Percentiles rank a stretch among this genome's conserved stretches.
These are phyloP conservation scores for Xestia c-nigrum DNA, from an alignment of 2,888 invertebrate genomes.

Conservation along the genomic window DNA sequence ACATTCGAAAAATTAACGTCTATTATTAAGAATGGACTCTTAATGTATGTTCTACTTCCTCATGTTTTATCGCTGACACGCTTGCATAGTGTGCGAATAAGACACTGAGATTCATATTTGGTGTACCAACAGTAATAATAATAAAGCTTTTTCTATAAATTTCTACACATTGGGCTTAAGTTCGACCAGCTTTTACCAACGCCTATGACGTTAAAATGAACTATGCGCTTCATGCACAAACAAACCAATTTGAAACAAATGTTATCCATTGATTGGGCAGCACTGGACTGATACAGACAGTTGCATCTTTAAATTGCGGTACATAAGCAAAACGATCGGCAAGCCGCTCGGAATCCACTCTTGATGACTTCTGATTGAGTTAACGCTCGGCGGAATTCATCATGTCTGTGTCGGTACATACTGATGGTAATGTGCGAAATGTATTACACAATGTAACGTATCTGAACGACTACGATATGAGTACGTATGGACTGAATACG, in stretches of 20 bases:
- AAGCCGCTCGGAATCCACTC: slow-evolving; percentile 32
- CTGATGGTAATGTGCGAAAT: slow-evolving; percentile 3
- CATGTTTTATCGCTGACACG: slow-evolving; percentile 1
- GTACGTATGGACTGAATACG: background rate
- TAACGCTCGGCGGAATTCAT: slow-evolving; percentile 29
- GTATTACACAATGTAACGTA: background rate
- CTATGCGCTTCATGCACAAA: background rate
- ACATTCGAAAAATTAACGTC: background rate
- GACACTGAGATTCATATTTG: background rate
- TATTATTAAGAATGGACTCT: slow-evolving; percentile 10
- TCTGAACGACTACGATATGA: background rate
- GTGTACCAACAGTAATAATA: too few species aligned
- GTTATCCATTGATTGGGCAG: slow-evolving; percentile 18
- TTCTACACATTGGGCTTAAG: background rate
- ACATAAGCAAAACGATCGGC: slow-evolving; percentile 30
- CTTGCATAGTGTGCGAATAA: background rate
- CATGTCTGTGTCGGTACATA: background rate
- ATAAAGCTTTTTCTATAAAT: background rate
- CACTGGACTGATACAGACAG: background rate
- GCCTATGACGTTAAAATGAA: background rate
- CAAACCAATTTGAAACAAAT: slow-evolving; percentile 10
- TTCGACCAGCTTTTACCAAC: background rate
- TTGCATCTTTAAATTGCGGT: slow-evolving; percentile 34
- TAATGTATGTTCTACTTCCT: background rate
- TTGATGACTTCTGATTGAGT: slow-evolving; percentile 56